Conservation (phyloP, 2,113 vertebrate species). For the Otis tarda region DNA sequence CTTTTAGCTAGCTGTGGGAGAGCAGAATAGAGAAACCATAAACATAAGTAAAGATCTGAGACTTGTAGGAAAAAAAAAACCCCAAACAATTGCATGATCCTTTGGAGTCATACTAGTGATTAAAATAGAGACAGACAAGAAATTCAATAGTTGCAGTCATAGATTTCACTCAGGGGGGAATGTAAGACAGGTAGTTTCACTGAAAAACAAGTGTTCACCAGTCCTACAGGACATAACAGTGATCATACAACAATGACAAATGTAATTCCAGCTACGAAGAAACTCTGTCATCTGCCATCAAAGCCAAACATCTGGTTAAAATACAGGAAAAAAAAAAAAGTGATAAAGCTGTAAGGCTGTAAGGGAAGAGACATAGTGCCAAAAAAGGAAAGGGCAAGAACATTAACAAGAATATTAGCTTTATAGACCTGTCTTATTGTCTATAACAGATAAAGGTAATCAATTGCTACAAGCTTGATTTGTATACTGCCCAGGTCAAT, state of each 20-base stretch:
- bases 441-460: background rate
- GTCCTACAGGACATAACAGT: constrained; percentile 28
- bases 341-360: background rate
- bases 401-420: background rate
- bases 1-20: background rate
- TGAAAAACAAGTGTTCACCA: constrained; percentile 40
- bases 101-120: constrained; percentile 36
- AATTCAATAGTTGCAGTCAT: constrained; percentile 26
- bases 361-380: background rate
- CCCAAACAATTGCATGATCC: background rate
- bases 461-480: background rate
- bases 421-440: background rate
- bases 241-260: constrained; percentile 50
- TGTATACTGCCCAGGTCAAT: background rate
- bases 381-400: background rate
- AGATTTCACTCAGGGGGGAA: constrained; percentile 51
- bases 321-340: background rate
- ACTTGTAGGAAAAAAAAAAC: background rate
- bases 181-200: constrained; percentile 51
- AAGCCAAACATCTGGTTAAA: constrained; percentile 43
- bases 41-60: background rate
- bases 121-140: constrained; percentile 53
- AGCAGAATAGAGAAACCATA: background rate
- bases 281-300: constrained; percentile 38
- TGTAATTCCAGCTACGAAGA: constrained; percentile 42